Conservation (phyloP, 2,888 invertebrate genomes). For the Nephrotoma appendiculata region DNA sequence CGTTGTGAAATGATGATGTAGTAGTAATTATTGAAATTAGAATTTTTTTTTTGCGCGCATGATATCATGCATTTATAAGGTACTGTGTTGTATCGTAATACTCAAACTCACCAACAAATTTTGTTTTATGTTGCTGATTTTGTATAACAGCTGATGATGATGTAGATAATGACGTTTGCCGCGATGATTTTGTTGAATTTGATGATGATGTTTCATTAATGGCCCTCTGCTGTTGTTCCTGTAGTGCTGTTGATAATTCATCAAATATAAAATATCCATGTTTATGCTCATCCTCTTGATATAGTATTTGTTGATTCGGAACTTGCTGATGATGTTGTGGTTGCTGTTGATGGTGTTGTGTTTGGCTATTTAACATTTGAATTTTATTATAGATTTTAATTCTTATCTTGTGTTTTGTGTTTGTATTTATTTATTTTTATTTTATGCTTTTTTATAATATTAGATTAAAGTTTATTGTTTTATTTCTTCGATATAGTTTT, state of each 20-base stretch:
- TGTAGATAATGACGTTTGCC: background rate
- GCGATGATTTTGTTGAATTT: slow-evolving; percentile 9
- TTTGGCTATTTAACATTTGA: slow-evolving; percentile 17
- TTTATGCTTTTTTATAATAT: background rate
- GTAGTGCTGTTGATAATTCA: slow-evolving; percentile 15
- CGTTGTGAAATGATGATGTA: background rate
- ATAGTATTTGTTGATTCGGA: slow-evolving; percentile 15
- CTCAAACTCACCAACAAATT: slow-evolving; percentile 33
- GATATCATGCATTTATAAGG: slow-evolving; percentile 1
- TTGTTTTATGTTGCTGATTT: slow-evolving; percentile 12
- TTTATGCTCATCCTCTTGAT: slow-evolving; percentile 2
- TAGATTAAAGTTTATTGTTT: background rate
- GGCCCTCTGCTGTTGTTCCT: slow-evolving; percentile 12
- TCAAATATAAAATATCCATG: slow-evolving; percentile 14
- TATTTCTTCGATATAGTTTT: background rate
- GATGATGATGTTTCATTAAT: slow-evolving; percentile 16
- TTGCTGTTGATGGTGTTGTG: slow-evolving; percentile 17
- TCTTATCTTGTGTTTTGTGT: background rate
- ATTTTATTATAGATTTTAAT: slow-evolving; percentile 9
- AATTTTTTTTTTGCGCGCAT: background rate
- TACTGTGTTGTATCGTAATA: background rate
- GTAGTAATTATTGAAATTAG: background rate
- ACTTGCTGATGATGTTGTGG: slow-evolving; percentile 11
- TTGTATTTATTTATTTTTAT: background rate
- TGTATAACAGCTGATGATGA: slow-evolving; percentile 7